phyloP scores from a whole-genome alignment of 1,140 invertebrate species.

The Drosophila sproati region DNA sequence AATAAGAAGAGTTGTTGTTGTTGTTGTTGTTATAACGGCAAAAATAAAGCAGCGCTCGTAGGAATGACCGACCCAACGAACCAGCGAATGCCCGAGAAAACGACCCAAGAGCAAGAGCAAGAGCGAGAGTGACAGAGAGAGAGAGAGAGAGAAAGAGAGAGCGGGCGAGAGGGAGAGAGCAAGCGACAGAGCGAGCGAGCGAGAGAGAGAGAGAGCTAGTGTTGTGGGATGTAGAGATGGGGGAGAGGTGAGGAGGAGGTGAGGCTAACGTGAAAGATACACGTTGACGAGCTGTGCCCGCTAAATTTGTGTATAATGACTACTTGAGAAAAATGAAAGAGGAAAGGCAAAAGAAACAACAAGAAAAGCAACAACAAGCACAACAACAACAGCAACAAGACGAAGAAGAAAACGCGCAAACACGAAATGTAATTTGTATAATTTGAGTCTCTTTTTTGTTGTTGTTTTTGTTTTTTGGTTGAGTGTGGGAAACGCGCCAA shows the following conservation, averaged over 20 bases:
- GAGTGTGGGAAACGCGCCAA: slow-evolving; percentile 79
- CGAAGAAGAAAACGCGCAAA: slow-evolving; percentile 58
- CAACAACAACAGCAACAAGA: slow-evolving; percentile 10
- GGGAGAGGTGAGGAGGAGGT: background rate
- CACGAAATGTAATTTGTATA: slow-evolving; percentile 82
- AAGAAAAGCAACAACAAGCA: slow-evolving; percentile 5
- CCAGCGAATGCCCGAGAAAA: slow-evolving; percentile 37
- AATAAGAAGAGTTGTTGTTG: slow-evolving; percentile 39
- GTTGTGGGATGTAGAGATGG: background rate
- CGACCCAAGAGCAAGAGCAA: background rate
- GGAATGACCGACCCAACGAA: slow-evolving; percentile 65
- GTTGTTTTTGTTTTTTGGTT: slow-evolving; percentile 22
- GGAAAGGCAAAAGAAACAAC: slow-evolving; percentile 38
- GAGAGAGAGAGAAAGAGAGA: background rate
- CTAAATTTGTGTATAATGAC: slow-evolving; percentile 80
- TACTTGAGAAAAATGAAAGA: slow-evolving; percentile 68
- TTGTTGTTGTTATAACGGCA: slow-evolving; percentile 54
- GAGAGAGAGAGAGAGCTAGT: background rate
- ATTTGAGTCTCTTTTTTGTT: slow-evolving; percentile 61
- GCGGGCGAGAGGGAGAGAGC: background rate
- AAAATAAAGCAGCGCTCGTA: slow-evolving; percentile 60
- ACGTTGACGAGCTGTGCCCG: slow-evolving; percentile 59
- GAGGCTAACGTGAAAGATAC: slow-evolving; percentile 57
- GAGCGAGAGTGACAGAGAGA: slow-evolving; percentile 25
- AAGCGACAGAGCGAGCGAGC: slow-evolving; percentile 9